phyloP scores from a whole-genome alignment of 1,140 invertebrate genomes.

The silkworm (Bombyx mori) region DNA sequence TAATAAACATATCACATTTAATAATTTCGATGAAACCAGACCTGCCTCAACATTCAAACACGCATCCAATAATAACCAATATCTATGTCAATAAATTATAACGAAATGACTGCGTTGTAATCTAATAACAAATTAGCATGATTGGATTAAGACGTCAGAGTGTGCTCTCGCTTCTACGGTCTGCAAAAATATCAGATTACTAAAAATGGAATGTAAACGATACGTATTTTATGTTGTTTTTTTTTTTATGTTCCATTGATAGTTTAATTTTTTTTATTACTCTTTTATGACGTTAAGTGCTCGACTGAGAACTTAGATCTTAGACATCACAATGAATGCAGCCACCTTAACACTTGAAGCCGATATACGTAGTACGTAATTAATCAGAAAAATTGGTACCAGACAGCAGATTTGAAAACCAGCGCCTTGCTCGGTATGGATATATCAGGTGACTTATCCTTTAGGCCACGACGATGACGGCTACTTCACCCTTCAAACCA shows the following conservation, averaged over 20 bases:
- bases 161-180: constrained; percentile 34
- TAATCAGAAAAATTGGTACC: background rate
- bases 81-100: constrained; percentile 36
- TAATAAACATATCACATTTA: too few species aligned
- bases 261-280: background rate
- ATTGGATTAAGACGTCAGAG: constrained; percentile 66
- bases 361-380: background rate
- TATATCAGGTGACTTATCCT: too few species aligned
- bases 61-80: constrained; percentile 26
- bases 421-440: too few species aligned
- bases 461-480: too few species aligned
- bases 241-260: background rate
- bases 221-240: constrained; percentile 11
- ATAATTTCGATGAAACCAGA: constrained; percentile 20
- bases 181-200: constrained; percentile 50
- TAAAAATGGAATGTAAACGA: constrained; percentile 18
- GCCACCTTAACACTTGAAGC: too few species aligned
- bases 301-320: too few species aligned
- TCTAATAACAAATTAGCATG: constrained; percentile 54
- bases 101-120: constrained; percentile 35
- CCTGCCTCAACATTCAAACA: constrained; percentile 43
- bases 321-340: too few species aligned
- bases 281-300: background rate
- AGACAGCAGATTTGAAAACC: background rate
- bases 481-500: too few species aligned